Evolutionary conservation across 1,140 invertebrate genomes (phyloP).

Genomic region (Bradysia coprophila): DNA sequence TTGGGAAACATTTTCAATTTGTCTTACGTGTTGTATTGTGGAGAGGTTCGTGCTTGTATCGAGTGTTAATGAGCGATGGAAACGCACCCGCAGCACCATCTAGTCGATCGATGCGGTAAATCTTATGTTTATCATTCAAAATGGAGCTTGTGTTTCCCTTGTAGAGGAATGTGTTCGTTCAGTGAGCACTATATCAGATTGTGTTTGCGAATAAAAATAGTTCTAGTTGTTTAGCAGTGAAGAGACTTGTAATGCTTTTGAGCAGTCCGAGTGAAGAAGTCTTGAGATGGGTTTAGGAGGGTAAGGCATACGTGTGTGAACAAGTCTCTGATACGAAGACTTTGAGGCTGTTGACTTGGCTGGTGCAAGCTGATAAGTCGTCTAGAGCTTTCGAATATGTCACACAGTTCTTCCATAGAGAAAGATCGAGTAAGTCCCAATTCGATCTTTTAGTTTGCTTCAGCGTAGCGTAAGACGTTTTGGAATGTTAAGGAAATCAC

Average conservation of each 20-base stretch:
- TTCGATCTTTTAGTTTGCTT: too few species aligned
- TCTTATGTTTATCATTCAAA: background rate
- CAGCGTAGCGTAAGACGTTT: too few species aligned
- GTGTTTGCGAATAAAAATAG: background rate
- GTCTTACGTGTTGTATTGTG: background rate
- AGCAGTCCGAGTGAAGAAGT: background rate
- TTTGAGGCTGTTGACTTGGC: background rate
- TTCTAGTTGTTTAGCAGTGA: background rate
- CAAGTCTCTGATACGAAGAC: too few species aligned
- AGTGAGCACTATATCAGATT: background rate
- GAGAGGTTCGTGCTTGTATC: background rate
- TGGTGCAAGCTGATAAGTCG: background rate
- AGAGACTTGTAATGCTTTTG: background rate
- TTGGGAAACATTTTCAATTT: background rate
- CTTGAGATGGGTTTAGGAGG: background rate
- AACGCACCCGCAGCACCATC: background rate
- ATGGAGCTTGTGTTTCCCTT: background rate
- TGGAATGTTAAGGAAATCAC: too few species aligned
- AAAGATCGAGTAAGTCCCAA: too few species aligned
- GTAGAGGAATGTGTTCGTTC: background rate
- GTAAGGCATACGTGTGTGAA: background rate
- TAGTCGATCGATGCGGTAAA: background rate
- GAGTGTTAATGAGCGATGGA: background rate
- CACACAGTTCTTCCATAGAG: too few species aligned
- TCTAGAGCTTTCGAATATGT: too few species aligned